phyloP scores from a whole-genome alignment of 2,888 invertebrate genomes.

The Philereme vetulata region DNA sequence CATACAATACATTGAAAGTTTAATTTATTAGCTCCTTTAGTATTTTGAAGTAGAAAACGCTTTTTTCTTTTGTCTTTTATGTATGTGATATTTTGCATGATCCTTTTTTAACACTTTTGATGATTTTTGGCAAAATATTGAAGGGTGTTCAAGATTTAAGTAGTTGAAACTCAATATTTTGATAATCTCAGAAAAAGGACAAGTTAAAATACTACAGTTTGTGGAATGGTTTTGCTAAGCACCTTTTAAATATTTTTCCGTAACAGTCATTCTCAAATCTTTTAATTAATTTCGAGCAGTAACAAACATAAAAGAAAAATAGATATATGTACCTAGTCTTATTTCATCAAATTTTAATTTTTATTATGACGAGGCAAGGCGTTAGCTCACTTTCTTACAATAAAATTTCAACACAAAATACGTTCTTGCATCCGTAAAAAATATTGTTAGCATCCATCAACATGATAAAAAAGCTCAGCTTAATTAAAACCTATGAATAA shows the following conservation, averaged over 20 bases:
- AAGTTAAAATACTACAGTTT: conserved; percentile 1
- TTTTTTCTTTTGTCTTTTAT: conserved; percentile 32
- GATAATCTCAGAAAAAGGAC: conserved; percentile 5
- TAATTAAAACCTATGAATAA: background rate
- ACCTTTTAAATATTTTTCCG: background rate
- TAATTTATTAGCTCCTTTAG: conserved; percentile 31
- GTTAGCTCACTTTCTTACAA: background rate
- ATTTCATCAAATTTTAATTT: background rate
- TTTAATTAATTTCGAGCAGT: background rate
- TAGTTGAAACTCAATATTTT: conserved; percentile 20
- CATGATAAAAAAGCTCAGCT: background rate
- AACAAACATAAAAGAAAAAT: too few species aligned
- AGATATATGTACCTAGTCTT: too few species aligned
- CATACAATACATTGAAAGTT: conserved; percentile 18
- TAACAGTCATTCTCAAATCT: background rate
- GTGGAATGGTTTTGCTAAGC: background rate
- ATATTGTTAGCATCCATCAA: conserved; percentile 1
- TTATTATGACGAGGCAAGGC: background rate
- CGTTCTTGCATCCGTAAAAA: background rate
- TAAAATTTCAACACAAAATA: background rate
- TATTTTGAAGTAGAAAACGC: conserved; percentile 35
- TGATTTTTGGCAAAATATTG: conserved; percentile 27
- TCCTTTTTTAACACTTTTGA: conserved; percentile 3
- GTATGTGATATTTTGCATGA: conserved; percentile 21
- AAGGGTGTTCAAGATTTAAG: background rate